phyloP scores from a whole-genome alignment of 2,113 vertebrate genomes.

The Symphodus melops region DNA sequence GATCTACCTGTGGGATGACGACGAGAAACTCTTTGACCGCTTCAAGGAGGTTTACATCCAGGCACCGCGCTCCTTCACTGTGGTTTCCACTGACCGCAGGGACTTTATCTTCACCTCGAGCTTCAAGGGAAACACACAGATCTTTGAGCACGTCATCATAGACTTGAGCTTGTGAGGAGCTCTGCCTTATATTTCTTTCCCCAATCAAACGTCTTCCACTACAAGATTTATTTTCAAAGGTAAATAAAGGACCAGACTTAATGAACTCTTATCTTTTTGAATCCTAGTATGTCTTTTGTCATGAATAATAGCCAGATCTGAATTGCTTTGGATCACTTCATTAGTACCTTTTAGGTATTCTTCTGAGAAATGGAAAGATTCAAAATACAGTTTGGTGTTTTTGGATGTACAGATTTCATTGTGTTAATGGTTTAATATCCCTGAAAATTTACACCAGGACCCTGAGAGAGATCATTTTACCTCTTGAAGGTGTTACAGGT shows the following conservation, averaged over 20 bases:
- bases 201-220: slow-evolving; percentile 67
- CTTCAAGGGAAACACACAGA: slow-evolving; percentile 98
- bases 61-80: slow-evolving; percentile 95
- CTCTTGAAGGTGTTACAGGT: slow-evolving; percentile 8
- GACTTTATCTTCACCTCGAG: slow-evolving; percentile 98
- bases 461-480: slow-evolving; percentile 4
- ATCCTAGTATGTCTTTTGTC: slow-evolving; percentile 16
- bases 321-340: slow-evolving; percentile 1
- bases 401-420: slow-evolving; percentile 15
- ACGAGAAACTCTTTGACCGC: slow-evolving; percentile 89
- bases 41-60: slow-evolving; percentile 98
- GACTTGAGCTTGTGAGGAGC: slow-evolving; percentile 93
- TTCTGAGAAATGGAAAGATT: slow-evolving; percentile 1
- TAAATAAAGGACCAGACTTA: slow-evolving; percentile 22
- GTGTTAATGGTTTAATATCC: slow-evolving; percentile 45
- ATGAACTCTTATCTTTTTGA: slow-evolving; percentile 41
- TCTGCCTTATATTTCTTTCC: slow-evolving; percentile 39
- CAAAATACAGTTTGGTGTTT: not conserved
- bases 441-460: not conserved
- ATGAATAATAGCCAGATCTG: slow-evolving; percentile 21
- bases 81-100: slow-evolving; percentile 93
- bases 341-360: not conserved
- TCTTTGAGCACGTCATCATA: slow-evolving; percentile 93
- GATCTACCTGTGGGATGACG: slow-evolving; percentile 93
- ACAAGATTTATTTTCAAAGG: slow-evolving; percentile 37